These are phyloP conservation scores for Catharus ustulatus DNA, from an alignment of 2,797 vertebrate genomes.

Conservation along the genomic window DNA sequence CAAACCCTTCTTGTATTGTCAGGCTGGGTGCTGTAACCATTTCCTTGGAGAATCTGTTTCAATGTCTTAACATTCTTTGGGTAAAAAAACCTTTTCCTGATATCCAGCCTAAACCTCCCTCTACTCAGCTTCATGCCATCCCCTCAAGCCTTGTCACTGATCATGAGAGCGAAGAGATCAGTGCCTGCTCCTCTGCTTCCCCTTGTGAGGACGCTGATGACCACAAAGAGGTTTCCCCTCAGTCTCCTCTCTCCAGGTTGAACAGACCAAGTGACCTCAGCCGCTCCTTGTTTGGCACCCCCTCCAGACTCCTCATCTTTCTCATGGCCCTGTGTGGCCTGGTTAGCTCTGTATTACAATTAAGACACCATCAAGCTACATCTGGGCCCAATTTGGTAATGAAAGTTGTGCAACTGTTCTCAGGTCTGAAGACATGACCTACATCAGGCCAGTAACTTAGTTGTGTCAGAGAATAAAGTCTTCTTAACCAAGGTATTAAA, in stretches of 20 bases:
- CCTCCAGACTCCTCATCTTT: neutral
- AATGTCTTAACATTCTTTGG: too few relatives aligned
- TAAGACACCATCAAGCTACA: neutral
- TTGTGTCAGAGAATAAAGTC: neutral
- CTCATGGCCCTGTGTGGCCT: neutral
- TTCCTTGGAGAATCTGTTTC: neutral
- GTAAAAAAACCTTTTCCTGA: neutral
- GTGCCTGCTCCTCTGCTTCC: neutral
- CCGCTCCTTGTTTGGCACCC: neutral
- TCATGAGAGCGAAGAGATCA: neutral
- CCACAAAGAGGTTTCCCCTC: neutral
- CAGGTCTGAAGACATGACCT: neutral
- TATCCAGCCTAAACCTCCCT: neutral
- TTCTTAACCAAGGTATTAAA: neutral
- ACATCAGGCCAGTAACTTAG: rapidly evolving
- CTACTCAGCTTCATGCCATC: neutral
- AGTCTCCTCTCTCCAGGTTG: neutral
- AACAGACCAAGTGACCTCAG: neutral
- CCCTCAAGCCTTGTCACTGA: neutral
- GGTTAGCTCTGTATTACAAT: neutral
- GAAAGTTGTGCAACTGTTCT: neutral
- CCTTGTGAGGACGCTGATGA: rapidly evolving
- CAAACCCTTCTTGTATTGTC: neutral
- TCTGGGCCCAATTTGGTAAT: neutral
- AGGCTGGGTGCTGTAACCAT: neutral